Evolutionary conservation across 2,797 vertebrate genomes (phyloP).

Genomic region (Clarias pachynema): DNA sequence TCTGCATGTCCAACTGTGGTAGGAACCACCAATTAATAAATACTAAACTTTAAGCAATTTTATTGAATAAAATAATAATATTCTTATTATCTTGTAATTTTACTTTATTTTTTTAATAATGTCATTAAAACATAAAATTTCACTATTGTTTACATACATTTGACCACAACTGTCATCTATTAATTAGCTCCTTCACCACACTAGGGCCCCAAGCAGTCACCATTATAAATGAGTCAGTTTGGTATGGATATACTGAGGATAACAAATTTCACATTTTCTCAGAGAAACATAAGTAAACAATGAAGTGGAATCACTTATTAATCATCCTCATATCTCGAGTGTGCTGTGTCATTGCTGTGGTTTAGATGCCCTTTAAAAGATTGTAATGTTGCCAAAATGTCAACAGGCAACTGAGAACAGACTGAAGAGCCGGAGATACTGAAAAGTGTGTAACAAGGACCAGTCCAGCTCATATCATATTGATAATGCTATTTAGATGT

Average conservation of each 20-base stretch:
- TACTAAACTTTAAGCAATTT: too few relatives aligned
- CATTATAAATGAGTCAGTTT: background rate
- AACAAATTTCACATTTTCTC: background rate
- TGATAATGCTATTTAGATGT: background rate
- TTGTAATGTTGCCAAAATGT: constrained; percentile 45
- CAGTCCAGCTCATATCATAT: constrained; percentile 8
- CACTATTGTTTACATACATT: too few relatives aligned
- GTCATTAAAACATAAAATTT: too few relatives aligned
- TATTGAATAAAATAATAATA: too few relatives aligned
- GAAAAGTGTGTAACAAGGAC: background rate
- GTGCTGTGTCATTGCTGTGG: background rate
- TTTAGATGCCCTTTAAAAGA: constrained; percentile 38
- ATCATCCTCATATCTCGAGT: background rate
- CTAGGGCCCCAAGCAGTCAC: background rate
- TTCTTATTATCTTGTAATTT: too few relatives aligned
- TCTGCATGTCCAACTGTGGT: too few relatives aligned
- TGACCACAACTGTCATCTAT: background rate
- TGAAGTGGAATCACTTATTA: background rate
- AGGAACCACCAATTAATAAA: too few relatives aligned
- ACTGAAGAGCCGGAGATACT: constrained; percentile 28
- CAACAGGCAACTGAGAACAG: constrained; percentile 26
- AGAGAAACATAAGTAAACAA: background rate
- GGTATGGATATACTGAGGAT: background rate
- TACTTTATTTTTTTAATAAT: too few relatives aligned
- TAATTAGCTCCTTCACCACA: background rate